Base-by-base conservation (phyloP, 2,113 vertebrate genomes). In the Blennius ocellaris region DNA sequence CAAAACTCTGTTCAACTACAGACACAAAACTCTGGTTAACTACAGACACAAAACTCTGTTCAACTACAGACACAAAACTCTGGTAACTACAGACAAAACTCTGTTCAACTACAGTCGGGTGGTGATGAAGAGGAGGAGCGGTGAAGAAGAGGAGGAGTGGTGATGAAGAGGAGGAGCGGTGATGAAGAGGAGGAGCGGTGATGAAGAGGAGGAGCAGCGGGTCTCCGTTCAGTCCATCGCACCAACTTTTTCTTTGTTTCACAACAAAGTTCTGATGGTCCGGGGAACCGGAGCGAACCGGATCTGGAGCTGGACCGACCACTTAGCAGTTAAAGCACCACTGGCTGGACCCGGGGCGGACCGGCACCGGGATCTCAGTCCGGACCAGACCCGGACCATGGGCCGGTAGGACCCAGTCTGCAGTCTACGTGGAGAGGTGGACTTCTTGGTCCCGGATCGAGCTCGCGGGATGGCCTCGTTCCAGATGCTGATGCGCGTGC, bases 121-220 rank as follows among this genome's bases (percentile, higher is more conserved):
- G n/a, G n/a, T n/a, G n/a, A n/a, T n/a, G n/a, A n/a, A n/a, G n/a
- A n/a, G n/a, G n/a, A n/a, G n/a, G n/a, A n/a, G n/a, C n/a, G n/a
- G n/a, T n/a, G n/a, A n/a, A n/a, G n/a, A n/a, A n/a, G n/a, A n/a
- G n/a, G n/a, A n/a, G n/a, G n/a, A n/a, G n/a, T n/a, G n/a, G n/a
- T n/a, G n/a, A n/a, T n/a, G n/a, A n/a, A n/a, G n/a, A n/a, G n/a
- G n/a, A n/a, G 60, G 81, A 82, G 87, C 83, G 89, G 76, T 68
- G 73, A n/a, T 54, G 63, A 69, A 48, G 49, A 8, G 57, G 64
- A 39, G 80, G 61, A 73, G 85, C 39, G 72, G 69, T 70, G 84
- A 76, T 70, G 82, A 73, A 56, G 83, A 79, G 87, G 89, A 84
- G 88, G 80, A 85, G 85, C 82, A 84, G 89, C 81, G 83, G 79